Percentiles rank a stretch among this genome's conserved stretches.
Evolutionary conservation across 2,888 invertebrate genomes (phyloP).

Genomic region (Aphodius sticticus): DNA sequence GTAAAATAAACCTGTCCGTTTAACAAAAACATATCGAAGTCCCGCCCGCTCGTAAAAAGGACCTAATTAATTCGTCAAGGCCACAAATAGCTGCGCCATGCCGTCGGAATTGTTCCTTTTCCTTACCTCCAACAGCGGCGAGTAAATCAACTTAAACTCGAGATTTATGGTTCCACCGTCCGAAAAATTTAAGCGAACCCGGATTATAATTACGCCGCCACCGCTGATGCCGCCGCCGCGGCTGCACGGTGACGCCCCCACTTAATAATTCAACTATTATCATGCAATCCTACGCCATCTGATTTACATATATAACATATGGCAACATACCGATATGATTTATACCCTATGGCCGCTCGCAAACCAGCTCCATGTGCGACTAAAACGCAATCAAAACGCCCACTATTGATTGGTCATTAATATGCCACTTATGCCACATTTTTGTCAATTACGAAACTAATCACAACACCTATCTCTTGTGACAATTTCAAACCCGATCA

Average conservation of each 20-base stretch:
- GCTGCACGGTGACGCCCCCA: constrained; percentile 28
- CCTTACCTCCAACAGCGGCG: not conserved
- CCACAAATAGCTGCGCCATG: constrained; percentile 8
- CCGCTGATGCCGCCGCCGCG: constrained; percentile 38
- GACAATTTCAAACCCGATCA: too few species aligned
- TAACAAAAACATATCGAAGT: not conserved
- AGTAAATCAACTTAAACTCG: not conserved
- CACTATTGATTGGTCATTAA: constrained; percentile 18
- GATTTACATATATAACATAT: constrained; percentile 35
- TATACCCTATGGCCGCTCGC: constrained; percentile 12
- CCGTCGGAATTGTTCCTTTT: constrained; percentile 36
- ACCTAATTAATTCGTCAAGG: not conserved
- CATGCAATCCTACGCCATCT: constrained; percentile 18
- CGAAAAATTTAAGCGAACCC: not conserved
- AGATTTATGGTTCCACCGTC: not conserved
- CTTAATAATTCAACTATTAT: constrained; percentile 33
- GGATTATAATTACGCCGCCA: constrained; percentile 11
- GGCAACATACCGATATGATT: constrained; percentile 32
- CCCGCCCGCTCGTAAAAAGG: not conserved
- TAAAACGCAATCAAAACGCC: constrained; percentile 17
- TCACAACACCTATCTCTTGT: not conserved
- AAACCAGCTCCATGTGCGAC: constrained; percentile 7
- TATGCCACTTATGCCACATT: constrained; percentile 7
- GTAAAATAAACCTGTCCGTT: not conserved
- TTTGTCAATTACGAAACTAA: not conserved